Percentiles rank a stretch among this genome's conserved stretches.
Evolutionary conservation across 2,888 invertebrate genomes (phyloP).

Genomic region (Ceramica pisi): DNA sequence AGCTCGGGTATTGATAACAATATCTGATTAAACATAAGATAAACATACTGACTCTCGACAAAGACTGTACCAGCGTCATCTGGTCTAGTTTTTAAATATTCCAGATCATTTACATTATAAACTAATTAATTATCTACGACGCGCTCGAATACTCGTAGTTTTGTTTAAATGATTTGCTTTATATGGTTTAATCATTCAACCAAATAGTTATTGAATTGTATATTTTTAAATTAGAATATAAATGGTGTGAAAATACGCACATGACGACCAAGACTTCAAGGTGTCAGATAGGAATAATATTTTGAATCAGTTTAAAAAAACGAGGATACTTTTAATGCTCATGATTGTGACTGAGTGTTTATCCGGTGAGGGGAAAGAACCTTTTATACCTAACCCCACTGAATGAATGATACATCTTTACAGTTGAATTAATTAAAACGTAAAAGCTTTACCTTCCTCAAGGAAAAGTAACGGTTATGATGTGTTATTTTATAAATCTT

Average conservation of each 20-base stretch:
- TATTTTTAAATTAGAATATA: constrained; percentile 9
- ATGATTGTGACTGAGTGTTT: neutral
- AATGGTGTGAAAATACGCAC: constrained; percentile 18
- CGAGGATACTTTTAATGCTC: neutral
- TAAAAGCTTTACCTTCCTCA: constrained; percentile 40
- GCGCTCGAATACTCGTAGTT: constrained; percentile 1
- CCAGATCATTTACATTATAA: constrained; percentile 19
- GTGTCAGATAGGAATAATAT: neutral
- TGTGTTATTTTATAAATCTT: constrained; percentile 2
- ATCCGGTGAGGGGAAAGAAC: constrained; percentile 18
- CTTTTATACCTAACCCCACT: neutral
- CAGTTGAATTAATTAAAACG: neutral
- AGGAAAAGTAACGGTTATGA: constrained; percentile 34
- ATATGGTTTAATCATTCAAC: constrained; percentile 3
- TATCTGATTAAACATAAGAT: neutral
- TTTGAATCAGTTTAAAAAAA: neutral
- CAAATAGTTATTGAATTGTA: constrained; percentile 4
- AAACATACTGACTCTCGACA: neutral
- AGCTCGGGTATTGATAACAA: constrained; percentile 21
- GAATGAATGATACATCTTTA: neutral
- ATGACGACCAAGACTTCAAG: constrained; percentile 19
- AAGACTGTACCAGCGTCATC: constrained; percentile 1
- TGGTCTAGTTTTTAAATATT: constrained; percentile 18
- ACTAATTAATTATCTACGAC: constrained; percentile 6
- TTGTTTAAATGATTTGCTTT: neutral